Conservation (phyloP, 2,113 vertebrate genomes). For the Paraplagusia blochii region DNA sequence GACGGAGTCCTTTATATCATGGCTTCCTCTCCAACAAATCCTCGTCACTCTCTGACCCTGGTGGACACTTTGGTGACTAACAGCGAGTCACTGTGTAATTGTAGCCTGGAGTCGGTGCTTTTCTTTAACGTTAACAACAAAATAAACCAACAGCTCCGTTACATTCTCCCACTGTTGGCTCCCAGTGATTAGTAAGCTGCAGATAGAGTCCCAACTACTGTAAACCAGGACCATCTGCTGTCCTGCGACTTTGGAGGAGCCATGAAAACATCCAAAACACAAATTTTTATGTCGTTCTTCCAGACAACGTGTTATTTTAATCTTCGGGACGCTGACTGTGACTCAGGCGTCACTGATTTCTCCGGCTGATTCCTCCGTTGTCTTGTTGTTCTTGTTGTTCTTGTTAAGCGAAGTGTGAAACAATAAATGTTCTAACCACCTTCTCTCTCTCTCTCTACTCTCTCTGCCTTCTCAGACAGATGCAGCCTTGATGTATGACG, state of each 20-base stretch:
- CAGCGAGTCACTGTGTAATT: no score
- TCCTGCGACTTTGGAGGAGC: slow-evolving; percentile 4
- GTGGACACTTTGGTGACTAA: no score
- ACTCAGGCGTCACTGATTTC: no score
- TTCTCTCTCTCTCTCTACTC: neutral
- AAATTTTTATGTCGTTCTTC: neutral
- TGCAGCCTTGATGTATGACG: slow-evolving; percentile 95
- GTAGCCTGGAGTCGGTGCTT: no score
- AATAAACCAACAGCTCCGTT: neutral
- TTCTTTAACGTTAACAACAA: no score
- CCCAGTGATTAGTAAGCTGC: neutral
- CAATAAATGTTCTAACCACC: neutral
- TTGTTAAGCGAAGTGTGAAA: neutral
- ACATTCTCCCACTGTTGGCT: neutral
- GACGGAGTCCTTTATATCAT: no score
- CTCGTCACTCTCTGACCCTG: no score
- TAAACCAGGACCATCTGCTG: slow-evolving; percentile 19
- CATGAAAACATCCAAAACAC: neutral
- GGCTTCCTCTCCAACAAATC: no score
- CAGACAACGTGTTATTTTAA: no score
- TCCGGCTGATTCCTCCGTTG: no score
- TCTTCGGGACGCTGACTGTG: no score
- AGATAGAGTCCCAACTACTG: neutral
- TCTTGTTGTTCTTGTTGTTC: neutral
- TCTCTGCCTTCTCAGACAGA: slow-evolving; percentile 79